Base-by-base conservation (phyloP, 2,797 vertebrate species). In the Melanotaenia parkinsoni region DNA sequence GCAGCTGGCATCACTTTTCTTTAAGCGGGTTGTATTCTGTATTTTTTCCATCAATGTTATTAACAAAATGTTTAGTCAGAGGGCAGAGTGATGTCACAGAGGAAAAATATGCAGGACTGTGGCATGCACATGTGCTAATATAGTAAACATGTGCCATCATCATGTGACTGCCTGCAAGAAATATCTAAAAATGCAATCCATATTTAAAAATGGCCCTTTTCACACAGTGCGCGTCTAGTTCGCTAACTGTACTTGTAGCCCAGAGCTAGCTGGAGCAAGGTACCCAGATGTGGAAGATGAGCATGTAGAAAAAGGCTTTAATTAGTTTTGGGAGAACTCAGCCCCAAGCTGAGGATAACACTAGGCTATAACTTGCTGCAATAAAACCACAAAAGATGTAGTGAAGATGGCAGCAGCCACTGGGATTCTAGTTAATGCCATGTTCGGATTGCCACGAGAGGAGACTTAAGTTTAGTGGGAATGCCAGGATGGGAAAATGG, bases 251-350 rank as follows among this genome's bases (percentile, higher is more conserved):
- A 22, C 18, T 65, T 72, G 53, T 30, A 60, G 78, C 74, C 47
- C n/a, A 40, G 62, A 61, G 79, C 65, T 57, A 40, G 30, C 60
- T 20, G 26, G 60, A 69, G 50, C 53, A 67, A 79, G 45, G 68
- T 80, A 74, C 79, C 71, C 58, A 67, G 58, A 82, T 61, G 51
- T 67, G 16, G 33, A 62, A 68, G 63, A 82, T 68, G 78, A 80
- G 78, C 45, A 63, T n/a, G 53, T 58, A 70, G 63, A 86, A 67
- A 84, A 61, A 58, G 35, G 74, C 56, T 80, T 76, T 86, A 82
- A 91, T 91, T 87, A 76, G 82, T 77, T 86, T 86, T 40, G 74
- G 80, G 79, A 74, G 76, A 80, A 72, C 35, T 81, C 72, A 37
- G 66, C 82, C 78, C 67, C 22, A 45, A 67, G 81, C 72, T 24